phyloP scores from a whole-genome alignment of 35 echinoderm and acorn worm species.

The Heliocidaris erythrogramma region DNA sequence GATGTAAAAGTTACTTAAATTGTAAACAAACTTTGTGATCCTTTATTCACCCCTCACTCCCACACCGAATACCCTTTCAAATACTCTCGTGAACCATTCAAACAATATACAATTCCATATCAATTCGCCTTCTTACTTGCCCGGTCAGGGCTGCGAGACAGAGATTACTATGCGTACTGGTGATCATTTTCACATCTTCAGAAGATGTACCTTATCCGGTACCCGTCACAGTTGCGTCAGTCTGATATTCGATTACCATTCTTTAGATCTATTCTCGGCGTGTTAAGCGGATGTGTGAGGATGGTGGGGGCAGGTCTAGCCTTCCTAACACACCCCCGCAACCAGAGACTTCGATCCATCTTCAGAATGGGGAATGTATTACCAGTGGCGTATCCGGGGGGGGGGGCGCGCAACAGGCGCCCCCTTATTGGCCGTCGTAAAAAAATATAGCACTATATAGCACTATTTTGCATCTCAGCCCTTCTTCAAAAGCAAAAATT shows the following conservation, averaged over 20 bases:
- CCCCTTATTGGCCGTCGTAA: too few relatives aligned
- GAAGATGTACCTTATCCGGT: not conserved
- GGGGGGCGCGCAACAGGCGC: too few relatives aligned
- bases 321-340: not conserved
- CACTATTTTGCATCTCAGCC: too few relatives aligned
- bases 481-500: too few relatives aligned
- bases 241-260: not conserved
- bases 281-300: not conserved
- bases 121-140: not conserved
- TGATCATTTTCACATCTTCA: constrained; percentile 12
- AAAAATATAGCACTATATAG: too few relatives aligned
- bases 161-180: not conserved
- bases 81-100: not conserved
- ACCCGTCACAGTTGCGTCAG: not conserved
- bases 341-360: too few relatives aligned
- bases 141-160: not conserved
- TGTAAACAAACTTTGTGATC: too few relatives aligned
- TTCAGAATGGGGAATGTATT: too few relatives aligned
- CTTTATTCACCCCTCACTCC: too few relatives aligned
- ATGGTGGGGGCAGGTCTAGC: not conserved
- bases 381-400: too few relatives aligned
- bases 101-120: not conserved
- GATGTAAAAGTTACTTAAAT: too few relatives aligned
- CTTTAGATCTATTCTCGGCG: not conserved
- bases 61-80: not conserved